Conservation (phyloP, 2,888 invertebrate genomes). For the Diarsia mendica region DNA sequence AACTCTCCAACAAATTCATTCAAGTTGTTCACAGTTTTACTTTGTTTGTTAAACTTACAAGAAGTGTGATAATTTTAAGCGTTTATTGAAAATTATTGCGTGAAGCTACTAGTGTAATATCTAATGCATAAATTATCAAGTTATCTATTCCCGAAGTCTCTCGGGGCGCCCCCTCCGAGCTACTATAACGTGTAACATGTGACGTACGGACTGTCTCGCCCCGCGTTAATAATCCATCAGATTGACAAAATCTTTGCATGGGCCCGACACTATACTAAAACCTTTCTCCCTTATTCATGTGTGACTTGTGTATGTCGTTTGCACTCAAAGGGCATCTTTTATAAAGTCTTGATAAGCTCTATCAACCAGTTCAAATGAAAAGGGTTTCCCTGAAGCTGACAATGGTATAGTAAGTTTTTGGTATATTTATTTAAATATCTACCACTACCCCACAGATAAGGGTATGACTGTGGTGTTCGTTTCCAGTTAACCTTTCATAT, state of each 20-base stretch:
- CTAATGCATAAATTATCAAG: slow-evolving; percentile 82
- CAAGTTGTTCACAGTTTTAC: slow-evolving; percentile 43
- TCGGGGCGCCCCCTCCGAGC: slow-evolving; percentile 69
- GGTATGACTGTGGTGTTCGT: slow-evolving; percentile 46
- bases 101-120: slow-evolving; percentile 71
- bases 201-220: slow-evolving; percentile 73
- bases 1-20: slow-evolving; percentile 39
- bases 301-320: slow-evolving; percentile 61
- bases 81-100: slow-evolving; percentile 65
- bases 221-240: slow-evolving; percentile 83
- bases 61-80: slow-evolving; percentile 51
- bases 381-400: slow-evolving; percentile 71
- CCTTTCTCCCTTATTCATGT: slow-evolving; percentile 65
- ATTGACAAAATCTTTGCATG: slow-evolving; percentile 81
- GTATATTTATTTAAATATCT: slow-evolving; percentile 69
- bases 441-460: slow-evolving; percentile 38
- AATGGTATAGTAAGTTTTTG: slow-evolving; percentile 60
- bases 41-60: slow-evolving; percentile 47
- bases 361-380: slow-evolving; percentile 73
- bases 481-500: slow-evolving; percentile 32
- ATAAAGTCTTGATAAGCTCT: slow-evolving; percentile 74
- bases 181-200: slow-evolving; percentile 74
- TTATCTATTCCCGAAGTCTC: slow-evolving; percentile 77
- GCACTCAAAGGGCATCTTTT: slow-evolving; percentile 72
- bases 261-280: slow-evolving; percentile 65